A percentile compares a stretch with the other conserved stretches of the same genome.
Conservation (phyloP, 1,140 invertebrate genomes). For the Tetragnatha versicolor region DNA sequence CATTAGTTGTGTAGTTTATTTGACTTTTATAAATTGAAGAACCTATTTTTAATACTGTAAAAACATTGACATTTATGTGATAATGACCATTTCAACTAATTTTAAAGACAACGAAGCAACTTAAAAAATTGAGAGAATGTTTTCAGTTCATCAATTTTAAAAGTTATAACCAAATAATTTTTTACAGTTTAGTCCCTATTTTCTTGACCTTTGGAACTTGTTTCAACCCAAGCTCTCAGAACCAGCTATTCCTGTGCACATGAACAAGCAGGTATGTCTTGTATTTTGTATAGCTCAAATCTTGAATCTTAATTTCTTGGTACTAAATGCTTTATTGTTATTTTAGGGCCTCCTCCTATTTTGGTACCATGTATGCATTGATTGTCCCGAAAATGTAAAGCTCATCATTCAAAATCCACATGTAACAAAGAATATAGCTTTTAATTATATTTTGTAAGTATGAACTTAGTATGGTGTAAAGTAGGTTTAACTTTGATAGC, state of each 20-base stretch:
- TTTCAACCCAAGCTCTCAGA: constrained; percentile 95
- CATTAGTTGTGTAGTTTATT: no score
- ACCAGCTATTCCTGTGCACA: constrained; percentile 90
- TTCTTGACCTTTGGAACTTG: constrained; percentile 89
- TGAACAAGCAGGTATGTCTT: constrained; percentile 79
- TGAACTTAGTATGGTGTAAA: not conserved
- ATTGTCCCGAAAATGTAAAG: constrained; percentile 91
- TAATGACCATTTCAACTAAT: no score
- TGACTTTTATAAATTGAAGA: no score
- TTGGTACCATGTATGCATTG: constrained; percentile 89
- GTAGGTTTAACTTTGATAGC: no score
- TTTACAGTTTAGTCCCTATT: constrained; percentile 74
- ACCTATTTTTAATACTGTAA: no score
- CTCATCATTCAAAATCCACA: constrained; percentile 82
- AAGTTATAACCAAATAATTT: no score
- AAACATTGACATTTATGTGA: no score
- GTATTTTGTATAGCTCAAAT: not conserved
- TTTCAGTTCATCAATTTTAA: no score
- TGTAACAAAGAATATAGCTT: constrained; percentile 91
- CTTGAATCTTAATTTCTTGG: not conserved
- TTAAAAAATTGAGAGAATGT: no score
- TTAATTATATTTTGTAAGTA: constrained; percentile 94
- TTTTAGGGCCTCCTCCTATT: constrained; percentile 79
- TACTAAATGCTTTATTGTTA: not conserved
- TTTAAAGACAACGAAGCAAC: no score